Conservation (phyloP, 2,888 invertebrate species). For the Sarcophaga carnaria region DNA sequence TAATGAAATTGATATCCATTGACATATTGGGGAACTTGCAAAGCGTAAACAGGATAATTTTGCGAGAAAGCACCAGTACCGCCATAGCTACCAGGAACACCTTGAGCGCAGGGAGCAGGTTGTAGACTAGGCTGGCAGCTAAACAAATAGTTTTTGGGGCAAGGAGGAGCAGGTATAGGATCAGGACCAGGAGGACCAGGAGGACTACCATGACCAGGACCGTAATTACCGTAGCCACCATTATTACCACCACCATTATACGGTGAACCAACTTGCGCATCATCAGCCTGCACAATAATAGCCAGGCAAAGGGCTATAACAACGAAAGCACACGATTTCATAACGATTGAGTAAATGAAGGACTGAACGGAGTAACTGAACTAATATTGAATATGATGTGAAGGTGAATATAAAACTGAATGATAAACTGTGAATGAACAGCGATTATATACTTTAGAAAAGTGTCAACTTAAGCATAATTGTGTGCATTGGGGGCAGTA, state of each 20-base stretch:
- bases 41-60: conserved; percentile 62
- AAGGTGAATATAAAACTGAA: conserved; percentile 41
- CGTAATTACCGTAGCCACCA: background rate
- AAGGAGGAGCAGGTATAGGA: conserved; percentile 52
- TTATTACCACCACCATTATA: conserved; percentile 36
- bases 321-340: conserved; percentile 43
- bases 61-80: conserved; percentile 62
- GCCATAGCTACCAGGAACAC: conserved; percentile 27
- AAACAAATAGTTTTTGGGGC: conserved; percentile 64
- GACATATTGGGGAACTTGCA: conserved; percentile 57
- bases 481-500: background rate
- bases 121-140: conserved; percentile 68
- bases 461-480: conserved; percentile 33
- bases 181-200: conserved; percentile 7
- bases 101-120: conserved; percentile 61
- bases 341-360: background rate
- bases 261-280: conserved; percentile 22
- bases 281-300: conserved; percentile 32
- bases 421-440: background rate
- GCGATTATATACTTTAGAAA: conserved; percentile 47
- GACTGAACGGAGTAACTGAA: background rate
- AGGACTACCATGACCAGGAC: conserved; percentile 5
- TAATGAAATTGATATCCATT: conserved; percentile 34
- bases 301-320: conserved; percentile 32
- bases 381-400: background rate